Conservation (phyloP, 2,888 invertebrate genomes). For the Auanema freiburgensis region DNA sequence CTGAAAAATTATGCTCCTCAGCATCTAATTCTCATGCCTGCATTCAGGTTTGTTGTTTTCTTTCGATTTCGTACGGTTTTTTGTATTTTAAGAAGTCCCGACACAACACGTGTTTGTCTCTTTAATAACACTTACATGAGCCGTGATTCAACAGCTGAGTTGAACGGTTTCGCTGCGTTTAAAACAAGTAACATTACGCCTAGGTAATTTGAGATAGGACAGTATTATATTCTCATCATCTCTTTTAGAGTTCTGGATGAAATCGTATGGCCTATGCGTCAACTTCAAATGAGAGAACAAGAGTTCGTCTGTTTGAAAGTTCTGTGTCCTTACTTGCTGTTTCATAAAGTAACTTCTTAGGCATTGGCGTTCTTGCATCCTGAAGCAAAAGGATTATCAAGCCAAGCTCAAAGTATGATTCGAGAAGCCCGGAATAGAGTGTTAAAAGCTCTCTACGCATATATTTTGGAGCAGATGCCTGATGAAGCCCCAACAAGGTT, state of each 20-base stretch:
- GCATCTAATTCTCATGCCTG: conserved; percentile 63
- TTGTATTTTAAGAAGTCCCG: conserved; percentile 35
- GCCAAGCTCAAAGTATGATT: conserved; percentile 48
- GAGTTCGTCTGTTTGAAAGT: conserved; percentile 93
- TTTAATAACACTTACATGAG: conserved; percentile 62
- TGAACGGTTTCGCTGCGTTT: conserved; percentile 62
- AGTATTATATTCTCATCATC: background rate
- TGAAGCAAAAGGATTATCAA: conserved; percentile 57
- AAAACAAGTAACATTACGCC: conserved; percentile 61
- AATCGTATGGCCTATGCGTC: conserved; percentile 88
- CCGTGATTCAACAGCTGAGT: conserved; percentile 42
- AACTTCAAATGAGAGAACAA: conserved; percentile 93
- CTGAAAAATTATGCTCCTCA: conserved; percentile 64
- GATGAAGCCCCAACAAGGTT: conserved; percentile 63
- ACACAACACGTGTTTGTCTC: conserved; percentile 54
- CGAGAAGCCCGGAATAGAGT: conserved; percentile 62
- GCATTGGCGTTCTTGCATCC: conserved; percentile 99
- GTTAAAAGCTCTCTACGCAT: conserved; percentile 61
- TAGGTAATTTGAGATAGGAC: conserved; percentile 7
- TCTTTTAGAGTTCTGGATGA: conserved; percentile 71
- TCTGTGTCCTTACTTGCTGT: background rate
- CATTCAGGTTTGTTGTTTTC: conserved; percentile 39
- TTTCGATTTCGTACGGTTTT: background rate
- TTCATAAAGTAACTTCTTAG: conserved; percentile 34
- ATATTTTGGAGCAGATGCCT: conserved; percentile 57